Conservation (phyloP, 2,797 vertebrate species). For the Phrynocephalus guinanensis region DNA sequence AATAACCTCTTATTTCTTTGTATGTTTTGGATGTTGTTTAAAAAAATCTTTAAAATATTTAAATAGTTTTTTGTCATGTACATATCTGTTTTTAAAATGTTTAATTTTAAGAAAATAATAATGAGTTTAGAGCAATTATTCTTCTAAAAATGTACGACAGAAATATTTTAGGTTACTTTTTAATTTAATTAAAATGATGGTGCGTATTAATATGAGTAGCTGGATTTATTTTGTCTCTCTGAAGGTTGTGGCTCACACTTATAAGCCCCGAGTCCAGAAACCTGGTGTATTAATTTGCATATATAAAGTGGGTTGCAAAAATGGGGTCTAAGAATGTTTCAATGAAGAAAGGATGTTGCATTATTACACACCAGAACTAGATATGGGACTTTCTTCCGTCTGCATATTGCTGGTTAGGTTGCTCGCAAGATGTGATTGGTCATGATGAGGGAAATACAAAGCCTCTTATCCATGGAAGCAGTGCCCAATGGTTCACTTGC, state of each 20-base stretch:
- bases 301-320: not conserved
- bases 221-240: not conserved
- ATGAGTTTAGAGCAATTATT: not conserved
- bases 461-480: too few species aligned
- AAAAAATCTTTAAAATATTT: constrained; percentile 24
- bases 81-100: constrained; percentile 26
- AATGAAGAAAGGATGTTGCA: not conserved
- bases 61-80: constrained; percentile 20
- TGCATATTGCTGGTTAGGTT: too few species aligned
- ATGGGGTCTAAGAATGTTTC: not conserved
- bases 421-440: too few species aligned
- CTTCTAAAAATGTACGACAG: constrained; percentile 13
- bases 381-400: too few species aligned
- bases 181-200: constrained; percentile 46
- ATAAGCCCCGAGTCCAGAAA: not conserved
- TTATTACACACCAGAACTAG: not conserved
- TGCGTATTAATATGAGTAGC: not conserved
- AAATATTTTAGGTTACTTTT: constrained; percentile 15
- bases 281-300: not conserved
- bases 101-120: not conserved
- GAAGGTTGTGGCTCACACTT: not conserved
- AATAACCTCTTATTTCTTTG: not conserved
- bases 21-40: not conserved
- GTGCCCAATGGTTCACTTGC: too few species aligned
- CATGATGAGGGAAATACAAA: too few species aligned